A percentile compares a stretch with the other conserved stretches of the same genome.
These are phyloP conservation scores for Lepidonotus clava DNA, from an alignment of 2,888 invertebrate genomes.

Conservation along the genomic window DNA sequence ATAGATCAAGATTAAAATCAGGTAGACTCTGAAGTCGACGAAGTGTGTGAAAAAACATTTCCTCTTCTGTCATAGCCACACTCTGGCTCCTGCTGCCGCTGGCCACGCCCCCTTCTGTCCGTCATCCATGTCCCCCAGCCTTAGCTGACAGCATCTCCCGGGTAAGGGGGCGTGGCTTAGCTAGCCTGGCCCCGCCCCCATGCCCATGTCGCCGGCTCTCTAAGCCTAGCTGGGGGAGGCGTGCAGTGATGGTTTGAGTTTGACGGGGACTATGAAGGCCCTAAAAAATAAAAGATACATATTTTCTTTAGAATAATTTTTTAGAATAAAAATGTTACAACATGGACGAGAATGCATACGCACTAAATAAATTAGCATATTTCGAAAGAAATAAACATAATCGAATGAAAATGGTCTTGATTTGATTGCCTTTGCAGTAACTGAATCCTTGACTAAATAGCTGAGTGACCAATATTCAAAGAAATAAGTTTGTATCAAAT, in stretches of 20 bases:
- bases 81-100: neutral
- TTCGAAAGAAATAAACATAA: no score
- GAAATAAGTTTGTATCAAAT: no score
- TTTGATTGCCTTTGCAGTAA: no score
- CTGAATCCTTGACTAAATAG: no score
- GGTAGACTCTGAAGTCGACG: neutral
- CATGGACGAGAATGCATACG: no score
- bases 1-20: no score
- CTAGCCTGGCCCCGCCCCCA: conserved; percentile 10
- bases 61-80: conserved; percentile 7
- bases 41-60: neutral
- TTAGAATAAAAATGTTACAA: neutral
- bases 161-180: conserved; percentile 51
- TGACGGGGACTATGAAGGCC: conserved; percentile 14
- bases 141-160: conserved; percentile 52
- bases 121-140: conserved; percentile 43
- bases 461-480: no score
- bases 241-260: conserved; percentile 13
- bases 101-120: conserved; percentile 27
- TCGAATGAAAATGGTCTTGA: no score
- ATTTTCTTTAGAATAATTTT: neutral
- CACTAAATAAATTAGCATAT: no score
- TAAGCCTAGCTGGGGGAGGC: conserved; percentile 46
- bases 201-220: neutral
- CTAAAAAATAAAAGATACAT: neutral